Evolutionary conservation across 2,888 invertebrate species (phyloP).

Genomic region (Oxytorus armatus): DNA sequence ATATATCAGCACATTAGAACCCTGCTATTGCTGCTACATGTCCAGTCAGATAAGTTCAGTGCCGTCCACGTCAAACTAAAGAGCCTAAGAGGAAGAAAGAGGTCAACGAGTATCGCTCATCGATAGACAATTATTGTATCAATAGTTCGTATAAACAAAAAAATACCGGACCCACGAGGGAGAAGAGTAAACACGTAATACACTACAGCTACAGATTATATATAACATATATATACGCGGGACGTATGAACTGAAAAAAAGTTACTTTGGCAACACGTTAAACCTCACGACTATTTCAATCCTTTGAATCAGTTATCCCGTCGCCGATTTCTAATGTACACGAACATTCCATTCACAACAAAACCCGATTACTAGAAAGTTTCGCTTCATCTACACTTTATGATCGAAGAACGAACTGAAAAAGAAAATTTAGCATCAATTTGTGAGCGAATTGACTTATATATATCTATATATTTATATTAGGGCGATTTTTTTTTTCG

Average conservation of each 20-base stretch:
- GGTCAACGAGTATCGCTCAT: conserved; percentile 66
- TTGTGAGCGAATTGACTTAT: too few relatives aligned
- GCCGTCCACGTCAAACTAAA: conserved; percentile 82
- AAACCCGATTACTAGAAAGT: conserved; percentile 21
- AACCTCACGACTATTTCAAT: conserved; percentile 42
- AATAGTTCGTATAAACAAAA: conserved; percentile 36
- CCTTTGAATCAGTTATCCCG: conserved; percentile 34
- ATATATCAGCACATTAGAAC: conserved; percentile 74
- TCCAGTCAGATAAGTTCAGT: conserved; percentile 80
- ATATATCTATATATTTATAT: too few relatives aligned
- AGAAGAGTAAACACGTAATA: conserved; percentile 22
- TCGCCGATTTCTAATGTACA: conserved; percentile 18
- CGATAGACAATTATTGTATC: conserved; percentile 58
- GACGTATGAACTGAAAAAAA: conserved; percentile 59
- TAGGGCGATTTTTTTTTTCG: too few relatives aligned
- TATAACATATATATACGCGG: conserved; percentile 50
- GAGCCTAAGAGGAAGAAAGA: conserved; percentile 70
- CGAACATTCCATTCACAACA: conserved; percentile 62
- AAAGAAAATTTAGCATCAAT: conserved; percentile 2
- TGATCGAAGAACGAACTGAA: neutral
- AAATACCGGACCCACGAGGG: conserved; percentile 15
- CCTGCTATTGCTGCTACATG: conserved; percentile 79
- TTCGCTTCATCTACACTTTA: conserved; percentile 10
- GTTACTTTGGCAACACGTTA: conserved; percentile 33
- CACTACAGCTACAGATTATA: conserved; percentile 34